A percentile compares a stretch with the other conserved stretches of the same genome.
phyloP scores from a whole-genome alignment of 2,797 vertebrate species.

The Melanotaenia boesemani region DNA sequence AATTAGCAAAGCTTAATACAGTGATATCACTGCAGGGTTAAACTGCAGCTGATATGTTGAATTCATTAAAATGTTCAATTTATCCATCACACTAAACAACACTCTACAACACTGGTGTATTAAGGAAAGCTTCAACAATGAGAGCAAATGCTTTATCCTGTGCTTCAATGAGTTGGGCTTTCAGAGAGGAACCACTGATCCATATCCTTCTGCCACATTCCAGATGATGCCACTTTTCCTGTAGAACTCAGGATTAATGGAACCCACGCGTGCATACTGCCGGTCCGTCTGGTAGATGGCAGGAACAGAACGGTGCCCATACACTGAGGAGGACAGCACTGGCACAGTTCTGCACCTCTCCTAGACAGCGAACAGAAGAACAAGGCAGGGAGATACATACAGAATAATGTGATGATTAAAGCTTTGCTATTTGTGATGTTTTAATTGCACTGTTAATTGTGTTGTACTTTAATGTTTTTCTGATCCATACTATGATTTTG shows the following conservation, averaged over 20 bases:
- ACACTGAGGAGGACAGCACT: constrained; percentile 84
- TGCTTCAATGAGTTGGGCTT: not conserved
- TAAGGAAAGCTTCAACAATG: constrained; percentile 6
- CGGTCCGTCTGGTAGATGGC: constrained; percentile 56
- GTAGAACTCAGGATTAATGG: constrained; percentile 82
- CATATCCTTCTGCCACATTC: constrained; percentile 78
- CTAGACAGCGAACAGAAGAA: constrained; percentile 66
- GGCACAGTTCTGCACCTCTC: constrained; percentile 82
- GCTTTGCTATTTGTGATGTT: not conserved
- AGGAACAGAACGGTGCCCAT: constrained; percentile 78
- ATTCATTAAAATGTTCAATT: not conserved
- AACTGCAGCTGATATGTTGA: not conserved
- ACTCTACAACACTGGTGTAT: constrained; percentile 34
- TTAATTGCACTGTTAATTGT: no score
- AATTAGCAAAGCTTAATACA: no score
- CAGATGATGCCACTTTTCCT: constrained; percentile 83
- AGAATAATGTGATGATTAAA: not conserved
- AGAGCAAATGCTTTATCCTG: constrained; percentile 6
- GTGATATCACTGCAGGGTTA: not conserved
- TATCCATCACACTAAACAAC: not conserved
- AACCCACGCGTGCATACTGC: constrained; percentile 68
- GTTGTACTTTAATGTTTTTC: no score
- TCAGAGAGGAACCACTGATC: constrained; percentile 79
- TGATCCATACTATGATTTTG: not conserved
- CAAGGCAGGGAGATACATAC: not conserved